Evolutionary conservation across 1,140 invertebrate genomes (phyloP).

Genomic region (Drosophila rhopaloa): DNA sequence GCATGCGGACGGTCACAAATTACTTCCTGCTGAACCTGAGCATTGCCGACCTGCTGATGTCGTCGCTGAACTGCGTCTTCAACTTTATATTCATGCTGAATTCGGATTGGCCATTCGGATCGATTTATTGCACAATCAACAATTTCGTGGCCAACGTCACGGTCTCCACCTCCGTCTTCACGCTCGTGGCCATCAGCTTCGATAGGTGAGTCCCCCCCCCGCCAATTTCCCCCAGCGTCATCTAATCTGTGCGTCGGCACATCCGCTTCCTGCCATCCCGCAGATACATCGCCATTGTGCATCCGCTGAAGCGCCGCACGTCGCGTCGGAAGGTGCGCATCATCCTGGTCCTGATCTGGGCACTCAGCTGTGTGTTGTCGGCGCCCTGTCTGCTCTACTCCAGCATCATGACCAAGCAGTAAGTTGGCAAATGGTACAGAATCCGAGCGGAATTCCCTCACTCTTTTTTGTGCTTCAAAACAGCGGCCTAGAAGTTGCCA

Average conservation of each 20-base stretch:
- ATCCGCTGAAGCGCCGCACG: constrained; percentile 93
- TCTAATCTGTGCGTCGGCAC: constrained; percentile 39
- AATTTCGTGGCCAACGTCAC: constrained; percentile 96
- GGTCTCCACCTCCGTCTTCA: constrained; percentile 95
- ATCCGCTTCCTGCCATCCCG: constrained; percentile 61
- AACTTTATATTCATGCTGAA: constrained; percentile 96
- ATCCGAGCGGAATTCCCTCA: too few relatives aligned
- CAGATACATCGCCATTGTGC: constrained; percentile 96
- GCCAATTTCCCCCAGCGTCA: neutral
- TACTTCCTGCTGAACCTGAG: constrained; percentile 98
- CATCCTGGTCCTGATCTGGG: constrained; percentile 93
- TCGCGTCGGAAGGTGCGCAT: constrained; percentile 91
- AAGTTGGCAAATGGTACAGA: constrained; percentile 73
- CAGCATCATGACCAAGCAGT: constrained; percentile 90
- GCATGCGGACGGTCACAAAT: constrained; percentile 98
- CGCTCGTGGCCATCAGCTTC: constrained; percentile 92
- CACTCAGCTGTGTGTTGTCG: constrained; percentile 90
- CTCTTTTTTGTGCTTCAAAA: too few relatives aligned
- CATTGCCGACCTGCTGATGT: constrained; percentile 96
- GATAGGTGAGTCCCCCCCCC: constrained; percentile 88
- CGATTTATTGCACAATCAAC: constrained; percentile 93
- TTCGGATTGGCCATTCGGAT: constrained; percentile 94
- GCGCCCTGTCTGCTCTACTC: constrained; percentile 94
- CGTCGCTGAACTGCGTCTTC: constrained; percentile 96
- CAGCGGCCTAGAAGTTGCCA: too few relatives aligned